Conservation (phyloP, 2,113 vertebrate genomes). For the Oncorhynchus kisutch region DNA sequence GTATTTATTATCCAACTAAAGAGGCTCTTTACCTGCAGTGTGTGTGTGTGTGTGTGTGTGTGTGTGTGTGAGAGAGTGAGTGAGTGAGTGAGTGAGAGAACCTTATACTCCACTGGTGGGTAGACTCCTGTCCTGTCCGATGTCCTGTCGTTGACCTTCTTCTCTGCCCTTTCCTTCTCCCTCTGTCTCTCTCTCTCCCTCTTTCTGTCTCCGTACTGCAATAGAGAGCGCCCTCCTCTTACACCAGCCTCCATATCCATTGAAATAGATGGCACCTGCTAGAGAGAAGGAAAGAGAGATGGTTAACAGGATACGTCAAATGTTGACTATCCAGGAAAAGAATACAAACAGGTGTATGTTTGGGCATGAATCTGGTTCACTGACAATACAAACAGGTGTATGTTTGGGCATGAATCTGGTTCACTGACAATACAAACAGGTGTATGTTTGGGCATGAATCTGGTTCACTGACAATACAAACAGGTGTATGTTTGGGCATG, state of each 20-base stretch:
- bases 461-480: no score
- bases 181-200: constrained; percentile 45
- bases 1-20: no score
- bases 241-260: constrained; percentile 57
- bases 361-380: no score
- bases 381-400: no score
- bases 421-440: no score
- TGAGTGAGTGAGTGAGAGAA: background rate
- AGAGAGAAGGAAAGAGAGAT: background rate
- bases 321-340: no score
- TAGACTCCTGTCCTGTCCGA: constrained; percentile 33
- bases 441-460: no score
- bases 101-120: constrained; percentile 74
- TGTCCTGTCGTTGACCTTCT: constrained; percentile 36
- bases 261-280: constrained; percentile 74
- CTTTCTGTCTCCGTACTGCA: constrained; percentile 59
- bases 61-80: background rate
- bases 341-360: no score
- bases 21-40: background rate
- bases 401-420: no score
- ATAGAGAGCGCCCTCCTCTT: constrained; percentile 77
- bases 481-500: no score
- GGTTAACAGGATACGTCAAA: no score
- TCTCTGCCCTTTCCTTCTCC: constrained; percentile 47
- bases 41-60: background rate